Evolutionary conservation across 2,888 invertebrate genomes (phyloP).

Genomic region (Chrysomela aeneicollis): DNA sequence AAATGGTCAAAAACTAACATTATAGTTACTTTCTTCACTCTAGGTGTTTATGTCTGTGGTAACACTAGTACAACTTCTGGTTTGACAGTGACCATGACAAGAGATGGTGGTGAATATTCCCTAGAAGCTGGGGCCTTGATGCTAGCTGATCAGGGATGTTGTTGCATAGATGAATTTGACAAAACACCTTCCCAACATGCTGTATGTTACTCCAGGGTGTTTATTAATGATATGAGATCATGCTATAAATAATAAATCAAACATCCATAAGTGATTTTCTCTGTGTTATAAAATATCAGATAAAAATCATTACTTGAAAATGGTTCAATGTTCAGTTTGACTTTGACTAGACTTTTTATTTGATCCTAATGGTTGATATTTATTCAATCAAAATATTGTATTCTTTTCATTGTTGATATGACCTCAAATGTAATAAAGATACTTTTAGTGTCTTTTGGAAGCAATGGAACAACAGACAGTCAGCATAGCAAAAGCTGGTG

Average conservation of each 20-base stretch:
- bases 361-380: too few relatives aligned
- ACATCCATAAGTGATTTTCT: too few relatives aligned
- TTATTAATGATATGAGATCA: too few relatives aligned
- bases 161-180: conserved; percentile 96
- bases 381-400: too few relatives aligned
- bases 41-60: conserved; percentile 88
- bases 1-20: too few relatives aligned
- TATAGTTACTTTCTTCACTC: too few relatives aligned
- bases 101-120: conserved; percentile 81
- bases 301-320: too few relatives aligned
- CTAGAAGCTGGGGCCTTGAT: conserved; percentile 90
- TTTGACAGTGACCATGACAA: conserved; percentile 78
- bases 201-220: conserved; percentile 61
- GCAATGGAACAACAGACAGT: conserved; percentile 95
- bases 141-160: conserved; percentile 86
- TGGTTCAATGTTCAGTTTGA: too few relatives aligned
- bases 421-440: not conserved
- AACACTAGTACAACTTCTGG: conserved; percentile 85
- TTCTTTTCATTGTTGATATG: too few relatives aligned
- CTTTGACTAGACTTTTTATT: too few relatives aligned
- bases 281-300: too few relatives aligned
- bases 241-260: too few relatives aligned
- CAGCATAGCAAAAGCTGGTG: conserved; percentile 89
- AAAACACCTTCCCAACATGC: conserved; percentile 84
- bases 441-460: conserved; percentile 78